phyloP scores from a whole-genome alignment of 1,140 invertebrate genomes.

The Drosophila suzukii region DNA sequence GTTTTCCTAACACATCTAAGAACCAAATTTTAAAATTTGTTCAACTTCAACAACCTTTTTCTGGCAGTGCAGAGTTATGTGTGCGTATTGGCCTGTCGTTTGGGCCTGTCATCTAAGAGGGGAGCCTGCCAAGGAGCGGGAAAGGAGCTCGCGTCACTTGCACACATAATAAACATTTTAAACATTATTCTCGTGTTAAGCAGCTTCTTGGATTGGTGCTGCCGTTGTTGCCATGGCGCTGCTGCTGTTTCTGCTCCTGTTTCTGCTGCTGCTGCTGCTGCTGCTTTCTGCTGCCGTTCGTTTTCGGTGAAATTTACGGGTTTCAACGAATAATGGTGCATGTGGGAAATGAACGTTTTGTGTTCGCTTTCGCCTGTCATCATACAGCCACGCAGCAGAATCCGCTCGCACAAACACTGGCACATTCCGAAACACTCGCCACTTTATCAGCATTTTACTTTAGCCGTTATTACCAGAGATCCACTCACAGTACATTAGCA shows the following conservation, averaged over 20 bases:
- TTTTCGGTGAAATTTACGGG: slow-evolving; percentile 77
- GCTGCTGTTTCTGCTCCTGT: slow-evolving; percentile 16
- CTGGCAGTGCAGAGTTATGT: slow-evolving; percentile 31
- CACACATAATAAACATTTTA: slow-evolving; percentile 83
- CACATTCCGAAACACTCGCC: slow-evolving; percentile 70
- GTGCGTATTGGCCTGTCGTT: slow-evolving; percentile 35
- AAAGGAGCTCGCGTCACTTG: slow-evolving; percentile 65
- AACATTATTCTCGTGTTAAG: slow-evolving; percentile 83
- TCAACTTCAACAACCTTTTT: not conserved
- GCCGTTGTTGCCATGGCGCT: slow-evolving; percentile 27
- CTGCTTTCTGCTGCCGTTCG: slow-evolving; percentile 53
- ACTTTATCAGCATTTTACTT: slow-evolving; percentile 83
- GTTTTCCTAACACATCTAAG: too few species aligned
- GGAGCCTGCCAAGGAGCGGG: slow-evolving; percentile 10
- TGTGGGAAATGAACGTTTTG: slow-evolving; percentile 83
- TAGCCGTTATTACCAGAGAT: slow-evolving; percentile 74
- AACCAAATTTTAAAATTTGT: too few species aligned
- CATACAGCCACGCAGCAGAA: slow-evolving; percentile 64
- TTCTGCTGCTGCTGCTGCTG: slow-evolving; percentile 21
- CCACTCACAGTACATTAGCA: slow-evolving; percentile 68
- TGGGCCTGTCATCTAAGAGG: slow-evolving; percentile 43
- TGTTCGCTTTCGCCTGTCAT: slow-evolving; percentile 81
- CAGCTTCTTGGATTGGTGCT: slow-evolving; percentile 68
- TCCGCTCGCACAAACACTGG: slow-evolving; percentile 42
- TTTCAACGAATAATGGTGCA: slow-evolving; percentile 81